These are phyloP conservation scores for Drosophila carrolli DNA, from an alignment of 1,140 invertebrate species.

Conservation along the genomic window DNA sequence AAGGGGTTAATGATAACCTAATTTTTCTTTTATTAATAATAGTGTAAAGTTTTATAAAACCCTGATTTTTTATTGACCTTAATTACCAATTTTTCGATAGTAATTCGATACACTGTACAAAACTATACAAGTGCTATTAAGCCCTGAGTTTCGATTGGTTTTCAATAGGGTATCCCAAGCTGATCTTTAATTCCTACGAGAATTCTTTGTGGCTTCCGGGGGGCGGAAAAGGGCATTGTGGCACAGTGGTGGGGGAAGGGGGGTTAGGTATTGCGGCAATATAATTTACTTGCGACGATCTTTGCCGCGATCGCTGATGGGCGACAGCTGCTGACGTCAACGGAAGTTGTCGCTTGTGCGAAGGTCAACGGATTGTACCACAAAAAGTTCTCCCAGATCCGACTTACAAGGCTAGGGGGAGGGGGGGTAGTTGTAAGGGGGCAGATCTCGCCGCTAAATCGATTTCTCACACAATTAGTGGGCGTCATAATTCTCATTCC, in stretches of 20 bases:
- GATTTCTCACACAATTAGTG: constrained; percentile 70
- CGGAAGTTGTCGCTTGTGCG: constrained; percentile 60
- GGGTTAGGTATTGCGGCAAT: constrained; percentile 40
- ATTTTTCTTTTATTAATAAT: too few species aligned
- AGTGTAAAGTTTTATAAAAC: too few species aligned
- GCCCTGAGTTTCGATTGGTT: too few species aligned
- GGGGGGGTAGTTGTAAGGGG: neutral
- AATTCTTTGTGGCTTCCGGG: constrained; percentile 50
- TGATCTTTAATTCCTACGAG: constrained; percentile 9
- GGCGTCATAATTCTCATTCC: constrained; percentile 60
- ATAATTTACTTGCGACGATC: constrained; percentile 75
- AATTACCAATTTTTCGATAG: too few species aligned
- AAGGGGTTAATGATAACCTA: too few species aligned
- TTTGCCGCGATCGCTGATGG: constrained; percentile 58
- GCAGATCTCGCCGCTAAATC: constrained; percentile 40
- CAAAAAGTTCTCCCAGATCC: constrained; percentile 26
- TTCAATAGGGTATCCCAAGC: constrained; percentile 9
- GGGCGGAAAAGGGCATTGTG: neutral
- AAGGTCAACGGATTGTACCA: constrained; percentile 37
- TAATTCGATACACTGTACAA: neutral
- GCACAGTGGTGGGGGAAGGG: neutral
- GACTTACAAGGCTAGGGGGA: constrained; percentile 3
- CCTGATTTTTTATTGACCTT: too few species aligned
- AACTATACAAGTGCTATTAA: too few species aligned
- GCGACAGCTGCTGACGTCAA: constrained; percentile 65